Evolutionary conservation across 2,797 vertebrate species (phyloP), one percentile per base, ranked within the genome.

Genomic region (Furcifer pardalis): DNA sequence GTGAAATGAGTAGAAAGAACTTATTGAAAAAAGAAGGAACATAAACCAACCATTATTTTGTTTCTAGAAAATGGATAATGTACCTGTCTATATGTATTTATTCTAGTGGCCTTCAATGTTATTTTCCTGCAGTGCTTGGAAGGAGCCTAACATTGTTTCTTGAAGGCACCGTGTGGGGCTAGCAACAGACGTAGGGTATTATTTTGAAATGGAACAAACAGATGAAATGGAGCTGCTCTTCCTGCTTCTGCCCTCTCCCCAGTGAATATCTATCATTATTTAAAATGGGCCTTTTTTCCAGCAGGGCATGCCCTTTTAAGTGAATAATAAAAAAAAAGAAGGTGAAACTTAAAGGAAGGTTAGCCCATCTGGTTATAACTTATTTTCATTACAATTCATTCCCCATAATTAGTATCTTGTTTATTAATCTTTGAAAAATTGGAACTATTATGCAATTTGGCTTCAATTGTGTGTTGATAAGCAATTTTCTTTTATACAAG

Each of bases 401-500:
- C 84, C 93, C 95, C 95, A 93, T 90, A 96, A 95, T 95, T 95
- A 95, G 91, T 88, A 91, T 93, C 93, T 95, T 92, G 94, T 93
- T 95, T 91, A 89, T 95, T 90, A 94, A 95, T 94, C 94, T 32
- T 89, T 82, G 52, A 46, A 90, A 89, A 91, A 90, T 93, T 87
- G 89, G 86, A 93, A 94, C 94, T 93, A 93, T 82, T 91, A 91
- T 93, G 93, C 94, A 96, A 95, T 96, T 96, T 95, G 77, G 88
- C 95, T 96, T 95, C 92, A 89, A 95, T 96, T 96, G 94, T 96
- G 91, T 89, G 92, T 72, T 93, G 95, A 95, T 94, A 94, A 95
- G 94, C 94, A 95, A 96, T 96, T 96, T 96, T 90, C 90, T 94
- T 95, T 95, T 95, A 94, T 89, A 95, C 90, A 94, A 93, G 91